Conservation (phyloP, 37 sponge, comb jelly and placozoan genomes). For the Aplysina aerophoba region DNA sequence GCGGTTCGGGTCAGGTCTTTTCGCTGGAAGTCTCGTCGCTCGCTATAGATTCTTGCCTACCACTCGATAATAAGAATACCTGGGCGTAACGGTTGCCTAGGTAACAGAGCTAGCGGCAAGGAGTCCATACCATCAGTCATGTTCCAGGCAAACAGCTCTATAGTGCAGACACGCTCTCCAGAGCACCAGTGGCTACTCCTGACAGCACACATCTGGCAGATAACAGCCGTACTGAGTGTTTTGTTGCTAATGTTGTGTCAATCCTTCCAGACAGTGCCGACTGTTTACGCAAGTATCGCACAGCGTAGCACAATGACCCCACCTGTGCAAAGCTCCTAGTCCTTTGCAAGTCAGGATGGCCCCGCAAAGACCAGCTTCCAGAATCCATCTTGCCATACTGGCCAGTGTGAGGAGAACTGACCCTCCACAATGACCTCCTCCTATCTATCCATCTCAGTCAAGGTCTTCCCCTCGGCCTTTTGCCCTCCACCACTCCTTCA, state of each 20-base stretch:
- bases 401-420: slow-evolving; percentile 35
- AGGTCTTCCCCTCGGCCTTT: too few relatives aligned
- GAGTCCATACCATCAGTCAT: too few relatives aligned
- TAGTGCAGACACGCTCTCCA: slow-evolving; percentile 40
- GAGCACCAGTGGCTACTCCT: slow-evolving; percentile 18
- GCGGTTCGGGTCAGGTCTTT: too few relatives aligned
- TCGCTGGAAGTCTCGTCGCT: too few relatives aligned
- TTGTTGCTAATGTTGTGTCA: slow-evolving; percentile 2
- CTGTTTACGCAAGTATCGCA: neutral
- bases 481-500: too few relatives aligned
- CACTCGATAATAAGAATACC: too few relatives aligned
- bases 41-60: too few relatives aligned
- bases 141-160: neutral
- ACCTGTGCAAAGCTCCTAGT: neutral
- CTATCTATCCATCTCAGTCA: too few relatives aligned
- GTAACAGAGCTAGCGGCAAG: too few relatives aligned
- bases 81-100: too few relatives aligned
- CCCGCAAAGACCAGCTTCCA: slow-evolving; percentile 13
- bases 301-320: slow-evolving; percentile 34
- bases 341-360: slow-evolving; percentile 45
- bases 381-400: slow-evolving; percentile 30
- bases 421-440: slow-evolving; percentile 15
- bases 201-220: neutral
- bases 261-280: slow-evolving; percentile 34
- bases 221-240: slow-evolving; percentile 30